Evolutionary conservation across 2,797 vertebrate genomes (phyloP), one percentile per base, ranked within the genome.

Genomic region (Characodon lateralis): DNA sequence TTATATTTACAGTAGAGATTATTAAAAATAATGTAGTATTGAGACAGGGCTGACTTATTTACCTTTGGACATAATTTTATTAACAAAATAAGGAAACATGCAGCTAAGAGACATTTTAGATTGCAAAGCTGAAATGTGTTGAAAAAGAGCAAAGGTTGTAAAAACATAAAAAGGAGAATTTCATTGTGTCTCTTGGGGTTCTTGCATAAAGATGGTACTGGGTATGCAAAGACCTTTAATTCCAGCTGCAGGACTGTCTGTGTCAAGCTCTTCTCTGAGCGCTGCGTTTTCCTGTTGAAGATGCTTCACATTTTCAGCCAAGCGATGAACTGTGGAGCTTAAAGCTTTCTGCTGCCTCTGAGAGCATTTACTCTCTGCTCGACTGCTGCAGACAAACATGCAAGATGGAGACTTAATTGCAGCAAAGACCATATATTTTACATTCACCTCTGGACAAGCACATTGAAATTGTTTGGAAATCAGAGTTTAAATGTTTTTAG

Each of bases 261-360:
- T 95, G 87, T 93, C 91, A 66, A 98, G 91, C 76, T 98, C 96
- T 73, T 96, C 95, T 86, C 96, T 96, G 41, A 99, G 94, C 14
- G 84, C 89, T 7, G 50, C 76, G 77, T 98, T 98, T 88, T 98
- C 97, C 74, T 96, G 92, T 0, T 97, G 96, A 69, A 98, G 83
- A 46, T 96, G 96, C 85, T 96, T 96, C 79, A 97, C 81, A 4
- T 93, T 95, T 83, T 95, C 96, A 12, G 97, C 96, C 82, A 98
- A 81, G 79, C 92, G 96, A 73, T 96, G 90, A 69, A 98, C 90
- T 1, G 95, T 93, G 13, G 95, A 93, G 84, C 93, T 96, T 72
- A 97, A 87, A 12, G 93, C 91, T 83, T 95, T 97, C 39, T 97
- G 96, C 80, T 94, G 94, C 58, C 93, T 95, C 26, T 94, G 92